A percentile compares a stretch with the other conserved stretches of the same genome.
Evolutionary conservation across 2,888 invertebrate species (phyloP).

Genomic region (Agriopis leucophaearia): DNA sequence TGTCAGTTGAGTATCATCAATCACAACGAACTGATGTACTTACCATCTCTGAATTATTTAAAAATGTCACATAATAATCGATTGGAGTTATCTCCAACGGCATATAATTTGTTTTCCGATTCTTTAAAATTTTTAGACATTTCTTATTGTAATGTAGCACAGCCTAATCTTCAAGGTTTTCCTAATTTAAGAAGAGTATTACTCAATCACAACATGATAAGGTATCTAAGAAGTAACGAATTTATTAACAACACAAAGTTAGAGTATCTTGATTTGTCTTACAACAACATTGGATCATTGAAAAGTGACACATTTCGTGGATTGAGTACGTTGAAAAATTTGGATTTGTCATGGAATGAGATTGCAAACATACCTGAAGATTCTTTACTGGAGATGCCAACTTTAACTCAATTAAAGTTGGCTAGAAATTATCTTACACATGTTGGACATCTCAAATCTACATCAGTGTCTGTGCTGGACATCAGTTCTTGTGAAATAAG

Average conservation of each 20-base stretch:
- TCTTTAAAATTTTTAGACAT: constrained; percentile 87
- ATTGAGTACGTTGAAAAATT: constrained; percentile 83
- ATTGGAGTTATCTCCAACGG: constrained; percentile 76
- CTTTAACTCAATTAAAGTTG: constrained; percentile 87
- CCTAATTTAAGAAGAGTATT: constrained; percentile 86
- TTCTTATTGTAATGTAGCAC: constrained; percentile 87
- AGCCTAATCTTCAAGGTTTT: constrained; percentile 87
- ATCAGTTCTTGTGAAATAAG: constrained; percentile 89
- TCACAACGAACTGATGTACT: constrained; percentile 82
- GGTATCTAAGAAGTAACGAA: constrained; percentile 84
- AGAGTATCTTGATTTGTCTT: constrained; percentile 88
- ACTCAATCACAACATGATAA: constrained; percentile 88
- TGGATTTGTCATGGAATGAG: constrained; percentile 91
- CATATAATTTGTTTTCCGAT: constrained; percentile 75
- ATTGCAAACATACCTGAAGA: constrained; percentile 87
- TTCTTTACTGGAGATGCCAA: constrained; percentile 87
- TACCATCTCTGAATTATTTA: constrained; percentile 87
- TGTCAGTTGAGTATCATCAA: constrained; percentile 84
- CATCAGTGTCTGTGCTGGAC: constrained; percentile 86
- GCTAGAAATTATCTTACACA: constrained; percentile 88
- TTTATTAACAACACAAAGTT: constrained; percentile 88
- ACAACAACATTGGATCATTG: constrained; percentile 88
- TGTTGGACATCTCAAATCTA: constrained; percentile 86
- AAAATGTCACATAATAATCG: constrained; percentile 88
- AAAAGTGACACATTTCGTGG: constrained; percentile 87